Evolutionary conservation across 1,140 invertebrate species (phyloP), one percentile per base, ranked within the genome.

Genomic region (Sipha flava): DNA sequence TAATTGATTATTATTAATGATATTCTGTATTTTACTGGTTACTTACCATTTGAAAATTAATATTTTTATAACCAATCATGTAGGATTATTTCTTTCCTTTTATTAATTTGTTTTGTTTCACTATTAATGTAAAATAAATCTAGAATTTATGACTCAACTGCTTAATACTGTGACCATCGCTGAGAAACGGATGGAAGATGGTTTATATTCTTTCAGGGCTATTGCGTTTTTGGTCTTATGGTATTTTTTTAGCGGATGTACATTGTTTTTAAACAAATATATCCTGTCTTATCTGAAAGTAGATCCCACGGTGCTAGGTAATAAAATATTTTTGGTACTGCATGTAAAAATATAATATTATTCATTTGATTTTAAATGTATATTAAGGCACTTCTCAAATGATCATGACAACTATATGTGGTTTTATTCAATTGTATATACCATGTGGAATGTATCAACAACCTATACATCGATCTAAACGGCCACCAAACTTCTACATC

Each of bases 221-320:
- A 85, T 93, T 31, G 84, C 89, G 80, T 93, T 93, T 84, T 86
- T 94, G 16, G 85, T 90, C 29, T 84, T 93, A 43, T 94, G 92
- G 92, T 94, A 93, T 82, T 87, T 93, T 81, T 93, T 93, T 84
- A 93, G 92, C 84, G 90, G 90, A 9, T 91, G 90, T 83, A 94
- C 93, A 7, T 86, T 95, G 49, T 94, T 95, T 85, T 85, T 94
- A 29, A 95, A 95, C 85, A 95, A 95, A 84, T 94, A 94, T 83
- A 93, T 94, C 83, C 85, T 95, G 37, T 89, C 91, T 4, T 92
- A 90, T 82, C 87, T 93, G 84, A 88, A 91, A 84, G 92, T 91
- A n/a, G 92, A 94, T 86, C 91, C 93, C 7, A 91, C 90, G 59
- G 85, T 94, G 62, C 86, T 95, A 85, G 92, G 93, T 94, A 88